phyloP scores from a whole-genome alignment of 2,113 vertebrate species.

The Xerus inauris region DNA sequence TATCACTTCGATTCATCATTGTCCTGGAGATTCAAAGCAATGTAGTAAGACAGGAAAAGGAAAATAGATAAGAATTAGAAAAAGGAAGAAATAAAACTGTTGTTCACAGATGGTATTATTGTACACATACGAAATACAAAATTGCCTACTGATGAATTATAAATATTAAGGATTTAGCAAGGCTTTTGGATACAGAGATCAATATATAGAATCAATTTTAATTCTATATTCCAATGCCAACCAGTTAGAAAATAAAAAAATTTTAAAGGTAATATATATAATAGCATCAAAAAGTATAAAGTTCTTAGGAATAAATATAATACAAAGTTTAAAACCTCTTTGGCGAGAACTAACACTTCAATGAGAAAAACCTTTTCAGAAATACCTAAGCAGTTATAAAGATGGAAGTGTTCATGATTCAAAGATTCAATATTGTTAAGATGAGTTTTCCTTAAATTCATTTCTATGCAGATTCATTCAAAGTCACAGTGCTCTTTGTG shows the following conservation, averaged over 20 bases:
- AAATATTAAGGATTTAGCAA: slow-evolving; percentile 2
- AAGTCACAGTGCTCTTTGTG: background rate
- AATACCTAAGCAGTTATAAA: background rate
- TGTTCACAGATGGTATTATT: background rate
- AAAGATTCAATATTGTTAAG: background rate
- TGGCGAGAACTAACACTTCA: background rate
- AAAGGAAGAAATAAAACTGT: slow-evolving; percentile 17
- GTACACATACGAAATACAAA: background rate
- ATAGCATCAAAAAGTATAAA: background rate
- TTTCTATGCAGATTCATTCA: background rate
- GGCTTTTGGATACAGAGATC: background rate
- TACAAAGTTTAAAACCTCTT: background rate
- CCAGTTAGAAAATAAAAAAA: background rate
- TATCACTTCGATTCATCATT: background rate
- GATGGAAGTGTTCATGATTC: background rate
- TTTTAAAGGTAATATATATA: background rate
- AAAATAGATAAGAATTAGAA: background rate
- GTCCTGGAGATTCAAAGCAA: background rate
- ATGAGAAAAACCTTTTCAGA: background rate
- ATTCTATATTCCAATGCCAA: background rate
- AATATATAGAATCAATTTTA: background rate
- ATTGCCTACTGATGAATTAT: background rate
- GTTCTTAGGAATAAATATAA: background rate
- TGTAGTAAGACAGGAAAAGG: background rate
- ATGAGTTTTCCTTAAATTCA: background rate